Evolutionary conservation across 2,113 vertebrate genomes (phyloP).

Genomic region (Tragelaphus strepsiceros): DNA sequence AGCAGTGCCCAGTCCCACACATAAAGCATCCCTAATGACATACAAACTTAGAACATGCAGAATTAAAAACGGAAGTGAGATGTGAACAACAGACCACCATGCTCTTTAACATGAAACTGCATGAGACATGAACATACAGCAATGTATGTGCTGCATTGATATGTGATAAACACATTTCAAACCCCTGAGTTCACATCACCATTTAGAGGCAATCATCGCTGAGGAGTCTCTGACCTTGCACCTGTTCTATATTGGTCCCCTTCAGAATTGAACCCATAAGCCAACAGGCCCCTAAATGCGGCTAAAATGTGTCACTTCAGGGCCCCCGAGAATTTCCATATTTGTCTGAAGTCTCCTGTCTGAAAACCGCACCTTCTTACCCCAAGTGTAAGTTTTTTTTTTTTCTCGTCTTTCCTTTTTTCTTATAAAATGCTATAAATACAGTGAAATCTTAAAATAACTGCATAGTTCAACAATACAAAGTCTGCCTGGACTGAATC

Average conservation of each 20-base stretch:
- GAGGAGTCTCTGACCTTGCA: fast-evolving
- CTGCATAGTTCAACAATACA: background rate
- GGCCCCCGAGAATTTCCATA: background rate
- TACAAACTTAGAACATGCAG: background rate
- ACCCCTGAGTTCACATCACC: background rate
- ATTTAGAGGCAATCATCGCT: fast-evolving
- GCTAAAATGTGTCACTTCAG: background rate
- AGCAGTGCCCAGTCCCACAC: too few species aligned
- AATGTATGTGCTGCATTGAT: background rate
- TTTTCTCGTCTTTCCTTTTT: background rate
- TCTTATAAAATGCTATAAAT: background rate
- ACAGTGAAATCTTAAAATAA: background rate
- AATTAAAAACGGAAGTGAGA: background rate
- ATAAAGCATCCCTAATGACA: background rate
- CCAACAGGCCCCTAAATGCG: background rate
- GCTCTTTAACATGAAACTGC: background rate
- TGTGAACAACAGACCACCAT: background rate
- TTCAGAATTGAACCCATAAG: background rate
- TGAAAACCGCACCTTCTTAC: background rate
- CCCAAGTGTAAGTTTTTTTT: background rate
- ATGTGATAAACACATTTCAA: background rate
- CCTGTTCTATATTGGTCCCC: background rate
- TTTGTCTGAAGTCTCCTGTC: background rate
- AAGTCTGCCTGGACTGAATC: background rate
- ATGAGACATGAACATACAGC: background rate